Evolutionary conservation across 1,140 invertebrate genomes (phyloP).

Genomic region (Xylocopa sonorina): DNA sequence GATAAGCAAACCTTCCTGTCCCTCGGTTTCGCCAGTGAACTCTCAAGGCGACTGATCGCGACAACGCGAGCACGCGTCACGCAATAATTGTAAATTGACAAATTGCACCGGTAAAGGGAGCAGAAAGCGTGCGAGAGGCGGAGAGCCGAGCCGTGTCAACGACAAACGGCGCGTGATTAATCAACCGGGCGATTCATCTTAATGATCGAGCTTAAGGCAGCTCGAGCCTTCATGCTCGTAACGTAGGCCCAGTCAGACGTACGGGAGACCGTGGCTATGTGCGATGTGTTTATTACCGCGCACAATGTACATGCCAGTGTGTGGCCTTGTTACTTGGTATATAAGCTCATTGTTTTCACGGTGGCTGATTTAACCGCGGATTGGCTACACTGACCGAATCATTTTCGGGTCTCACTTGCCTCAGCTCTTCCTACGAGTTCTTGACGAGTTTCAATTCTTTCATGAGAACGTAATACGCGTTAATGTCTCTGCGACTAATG

Average conservation of each 20-base stretch:
- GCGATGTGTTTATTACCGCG: conserved; percentile 57
- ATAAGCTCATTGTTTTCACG: conserved; percentile 14
- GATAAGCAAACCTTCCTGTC: neutral
- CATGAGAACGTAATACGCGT: no score
- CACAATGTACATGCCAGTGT: conserved; percentile 25
- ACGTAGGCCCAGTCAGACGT: conserved; percentile 34
- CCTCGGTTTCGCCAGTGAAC: neutral
- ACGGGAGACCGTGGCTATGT: neutral
- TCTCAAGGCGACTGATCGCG: neutral
- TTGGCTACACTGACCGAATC: neutral
- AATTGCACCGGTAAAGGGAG: conserved; percentile 27
- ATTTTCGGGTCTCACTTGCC: conserved; percentile 8
- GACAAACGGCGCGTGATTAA: conserved; percentile 70
- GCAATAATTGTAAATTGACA: conserved; percentile 51
- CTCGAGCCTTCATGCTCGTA: conserved; percentile 52
- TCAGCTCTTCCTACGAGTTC: neutral
- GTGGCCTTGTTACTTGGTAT: conserved; percentile 16
- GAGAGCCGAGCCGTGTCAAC: conserved; percentile 53
- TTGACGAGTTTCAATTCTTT: neutral
- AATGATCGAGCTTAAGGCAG: conserved; percentile 66
- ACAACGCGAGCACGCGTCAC: neutral
- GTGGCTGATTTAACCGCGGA: neutral
- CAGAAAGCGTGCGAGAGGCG: conserved; percentile 39
- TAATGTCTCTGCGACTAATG: no score
- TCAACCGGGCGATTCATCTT: conserved; percentile 72